Evolutionary conservation across 2,888 invertebrate species (phyloP).

Genomic region (Lycia hirtaria): DNA sequence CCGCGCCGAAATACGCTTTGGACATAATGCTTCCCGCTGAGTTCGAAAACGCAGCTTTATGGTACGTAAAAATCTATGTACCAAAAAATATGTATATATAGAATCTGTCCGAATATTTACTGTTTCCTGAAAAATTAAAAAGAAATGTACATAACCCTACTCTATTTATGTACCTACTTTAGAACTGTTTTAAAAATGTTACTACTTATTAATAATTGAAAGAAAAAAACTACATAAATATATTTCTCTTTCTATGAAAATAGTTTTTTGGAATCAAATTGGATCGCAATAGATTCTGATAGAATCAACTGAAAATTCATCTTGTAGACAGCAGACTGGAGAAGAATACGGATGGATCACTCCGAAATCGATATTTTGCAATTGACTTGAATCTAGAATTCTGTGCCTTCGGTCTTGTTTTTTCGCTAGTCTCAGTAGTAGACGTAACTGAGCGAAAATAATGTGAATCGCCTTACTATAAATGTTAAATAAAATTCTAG

Average conservation of each 20-base stretch:
- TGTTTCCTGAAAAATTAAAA: slow-evolving; percentile 22
- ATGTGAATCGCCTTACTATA: background rate
- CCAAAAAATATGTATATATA: slow-evolving; percentile 32
- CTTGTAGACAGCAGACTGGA: no score
- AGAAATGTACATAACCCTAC: slow-evolving; percentile 18
- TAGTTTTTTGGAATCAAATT: slow-evolving; percentile 20
- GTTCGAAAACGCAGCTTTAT: background rate
- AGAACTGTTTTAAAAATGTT: slow-evolving; percentile 25
- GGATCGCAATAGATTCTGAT: no score
- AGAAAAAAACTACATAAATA: slow-evolving; percentile 31
- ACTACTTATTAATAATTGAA: slow-evolving; percentile 23
- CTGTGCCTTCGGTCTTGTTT: no score
- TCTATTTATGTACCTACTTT: slow-evolving; percentile 19
- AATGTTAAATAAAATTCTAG: background rate
- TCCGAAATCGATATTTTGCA: no score
- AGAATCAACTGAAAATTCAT: no score
- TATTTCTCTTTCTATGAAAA: slow-evolving; percentile 26
- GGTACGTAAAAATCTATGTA: background rate
- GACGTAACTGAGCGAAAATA: background rate
- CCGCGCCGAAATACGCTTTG: no score
- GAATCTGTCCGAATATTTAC: slow-evolving; percentile 43
- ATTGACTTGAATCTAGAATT: no score
- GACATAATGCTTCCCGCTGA: background rate
- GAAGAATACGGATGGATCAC: no score
- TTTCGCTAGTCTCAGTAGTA: no score